Evolutionary conservation across 2,113 vertebrate genomes (phyloP).

Genomic region (Vireo altiloquus): DNA sequence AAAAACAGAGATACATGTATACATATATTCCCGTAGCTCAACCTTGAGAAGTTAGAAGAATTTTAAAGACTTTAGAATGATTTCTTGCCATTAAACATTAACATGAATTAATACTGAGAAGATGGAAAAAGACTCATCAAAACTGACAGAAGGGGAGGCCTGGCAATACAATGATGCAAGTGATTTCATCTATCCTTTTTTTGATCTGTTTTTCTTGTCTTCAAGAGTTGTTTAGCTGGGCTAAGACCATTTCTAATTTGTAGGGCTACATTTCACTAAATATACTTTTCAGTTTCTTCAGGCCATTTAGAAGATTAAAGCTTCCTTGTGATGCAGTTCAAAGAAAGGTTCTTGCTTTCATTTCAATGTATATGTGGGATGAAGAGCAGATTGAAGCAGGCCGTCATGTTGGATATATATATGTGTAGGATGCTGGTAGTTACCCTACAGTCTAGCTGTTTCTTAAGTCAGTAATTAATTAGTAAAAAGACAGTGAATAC

Average conservation of each 20-base stretch:
- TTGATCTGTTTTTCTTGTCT: background rate
- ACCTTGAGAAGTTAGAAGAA: background rate
- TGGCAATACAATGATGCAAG: background rate
- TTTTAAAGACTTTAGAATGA: background rate
- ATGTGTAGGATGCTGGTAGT: background rate
- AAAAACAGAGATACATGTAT: background rate
- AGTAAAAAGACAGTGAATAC: background rate
- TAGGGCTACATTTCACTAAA: background rate
- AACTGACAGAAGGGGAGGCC: background rate
- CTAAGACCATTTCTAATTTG: background rate
- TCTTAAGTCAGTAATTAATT: background rate
- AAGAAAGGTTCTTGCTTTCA: background rate
- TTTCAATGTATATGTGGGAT: background rate
- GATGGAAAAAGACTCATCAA: background rate
- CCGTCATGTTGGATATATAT: background rate
- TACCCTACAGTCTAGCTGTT: background rate
- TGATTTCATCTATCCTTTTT: background rate
- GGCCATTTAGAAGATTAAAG: background rate
- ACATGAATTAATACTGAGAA: background rate
- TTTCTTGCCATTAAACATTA: fast-evolving
- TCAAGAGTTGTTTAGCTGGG: background rate
- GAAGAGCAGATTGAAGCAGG: background rate
- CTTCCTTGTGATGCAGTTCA: background rate
- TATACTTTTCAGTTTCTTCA: background rate
- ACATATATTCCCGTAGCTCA: background rate